Conservation (phyloP, 64 coral and sea anemone genomes). For the Acropora tenuis region DNA sequence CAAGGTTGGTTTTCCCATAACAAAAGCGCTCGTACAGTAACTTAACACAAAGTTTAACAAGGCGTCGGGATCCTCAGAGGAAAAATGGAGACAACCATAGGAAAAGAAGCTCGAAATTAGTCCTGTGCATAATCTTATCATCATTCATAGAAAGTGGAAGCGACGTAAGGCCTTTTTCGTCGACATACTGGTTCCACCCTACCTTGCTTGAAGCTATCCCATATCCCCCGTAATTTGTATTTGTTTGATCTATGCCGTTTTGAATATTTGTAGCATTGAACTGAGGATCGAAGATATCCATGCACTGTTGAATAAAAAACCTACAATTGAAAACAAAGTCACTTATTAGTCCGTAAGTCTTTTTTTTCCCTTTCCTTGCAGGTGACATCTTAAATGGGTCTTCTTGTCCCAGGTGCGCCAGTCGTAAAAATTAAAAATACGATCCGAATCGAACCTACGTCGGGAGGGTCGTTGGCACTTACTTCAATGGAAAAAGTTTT, state of each 20-base stretch:
- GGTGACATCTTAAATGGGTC: too few relatives aligned
- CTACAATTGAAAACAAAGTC: conserved; percentile 30
- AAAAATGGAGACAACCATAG: too few relatives aligned
- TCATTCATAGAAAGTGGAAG: background rate
- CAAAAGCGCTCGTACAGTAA: too few relatives aligned
- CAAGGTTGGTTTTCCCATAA: too few relatives aligned
- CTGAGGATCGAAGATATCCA: conserved; percentile 88
- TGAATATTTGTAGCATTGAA: conserved; percentile 85
- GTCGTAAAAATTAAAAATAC: too few relatives aligned
- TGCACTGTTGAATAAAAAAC: conserved; percentile 89
- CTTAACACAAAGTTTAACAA: too few relatives aligned
- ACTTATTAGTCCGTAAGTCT: background rate
- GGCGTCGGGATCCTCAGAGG: too few relatives aligned
- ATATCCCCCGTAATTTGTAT: conserved; percentile 95
- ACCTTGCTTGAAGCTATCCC: conserved; percentile 87
- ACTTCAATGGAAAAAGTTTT: conserved; percentile 91
- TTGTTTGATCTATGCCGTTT: conserved; percentile 80
- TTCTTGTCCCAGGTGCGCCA: too few relatives aligned
- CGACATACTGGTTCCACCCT: background rate
- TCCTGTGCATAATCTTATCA: too few relatives aligned
- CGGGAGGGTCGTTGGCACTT: background rate
- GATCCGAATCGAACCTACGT: too few relatives aligned
- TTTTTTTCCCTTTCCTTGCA: too few relatives aligned
- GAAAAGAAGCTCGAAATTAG: too few relatives aligned
- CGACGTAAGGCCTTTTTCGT: background rate